Conservation (phyloP, 2,888 invertebrate genomes). For the Zygogramma bicolorata region DNA sequence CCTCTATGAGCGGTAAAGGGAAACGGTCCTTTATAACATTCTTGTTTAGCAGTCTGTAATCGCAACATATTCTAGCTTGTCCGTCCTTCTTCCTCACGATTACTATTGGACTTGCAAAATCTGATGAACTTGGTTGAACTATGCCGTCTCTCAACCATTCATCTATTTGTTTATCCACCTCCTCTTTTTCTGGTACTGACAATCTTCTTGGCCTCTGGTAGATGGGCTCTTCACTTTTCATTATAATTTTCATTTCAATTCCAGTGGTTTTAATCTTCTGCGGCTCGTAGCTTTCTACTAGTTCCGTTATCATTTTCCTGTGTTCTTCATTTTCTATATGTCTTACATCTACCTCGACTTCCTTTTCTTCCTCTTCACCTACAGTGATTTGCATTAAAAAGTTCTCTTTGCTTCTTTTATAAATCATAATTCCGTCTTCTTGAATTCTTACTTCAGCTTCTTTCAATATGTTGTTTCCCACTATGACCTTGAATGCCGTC, state of each 20-base stretch:
- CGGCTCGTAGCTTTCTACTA: conserved; percentile 15
- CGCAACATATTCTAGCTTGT: no score
- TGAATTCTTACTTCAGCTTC: conserved; percentile 37
- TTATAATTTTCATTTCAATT: conserved; percentile 25
- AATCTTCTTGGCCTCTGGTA: conserved; percentile 37
- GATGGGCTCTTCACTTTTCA: conserved; percentile 34
- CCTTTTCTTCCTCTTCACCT: conserved; percentile 16
- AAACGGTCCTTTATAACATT: conserved; percentile 36
- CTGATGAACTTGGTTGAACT: conserved; percentile 46
- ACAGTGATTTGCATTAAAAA: conserved; percentile 31
- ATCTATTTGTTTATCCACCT: conserved; percentile 27
- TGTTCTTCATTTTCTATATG: conserved; percentile 27
- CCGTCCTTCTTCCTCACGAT: conserved; percentile 36
- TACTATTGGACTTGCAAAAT: conserved; percentile 47
- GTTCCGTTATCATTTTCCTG: neutral
- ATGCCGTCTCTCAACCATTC: conserved; percentile 40
- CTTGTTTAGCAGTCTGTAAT: conserved; percentile 38
- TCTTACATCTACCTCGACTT: conserved; percentile 23
- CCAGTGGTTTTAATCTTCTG: conserved; percentile 18
- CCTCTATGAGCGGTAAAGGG: conserved; percentile 53
- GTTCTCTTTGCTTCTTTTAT: conserved; percentile 29
- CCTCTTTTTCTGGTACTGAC: conserved; percentile 33
- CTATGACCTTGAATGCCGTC: conserved; percentile 31
- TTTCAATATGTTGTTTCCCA: conserved; percentile 36
- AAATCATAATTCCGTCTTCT: conserved; percentile 29